Evolutionary conservation across 2,113 vertebrate species (phyloP).

Genomic region (Callospermophilus lateralis): DNA sequence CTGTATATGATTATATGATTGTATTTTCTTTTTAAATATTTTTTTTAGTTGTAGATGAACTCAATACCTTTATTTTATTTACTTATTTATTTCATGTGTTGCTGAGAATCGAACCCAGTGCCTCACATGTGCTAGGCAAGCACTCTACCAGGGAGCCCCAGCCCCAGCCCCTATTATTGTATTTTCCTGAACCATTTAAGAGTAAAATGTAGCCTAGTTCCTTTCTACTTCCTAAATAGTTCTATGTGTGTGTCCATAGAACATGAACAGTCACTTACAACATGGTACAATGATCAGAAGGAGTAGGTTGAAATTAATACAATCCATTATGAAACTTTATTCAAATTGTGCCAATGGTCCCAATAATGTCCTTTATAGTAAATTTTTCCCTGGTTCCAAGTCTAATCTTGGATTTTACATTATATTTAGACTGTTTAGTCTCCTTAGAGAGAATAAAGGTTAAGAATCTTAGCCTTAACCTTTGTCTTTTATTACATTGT

Average conservation of each 20-base stretch:
- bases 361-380: neutral
- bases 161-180: neutral
- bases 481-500: neutral
- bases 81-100: too few relatives aligned
- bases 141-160: too few relatives aligned
- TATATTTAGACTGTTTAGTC: neutral
- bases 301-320: neutral
- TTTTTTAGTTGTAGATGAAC: too few relatives aligned
- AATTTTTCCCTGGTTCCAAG: neutral
- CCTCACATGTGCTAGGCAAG: too few relatives aligned
- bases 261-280: neutral
- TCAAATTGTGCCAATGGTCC: neutral
- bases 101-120: too few relatives aligned
- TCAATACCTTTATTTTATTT: too few relatives aligned
- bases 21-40: neutral
- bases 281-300: neutral
- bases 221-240: neutral
- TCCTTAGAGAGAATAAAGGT: neutral
- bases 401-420: neutral
- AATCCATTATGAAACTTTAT: neutral
- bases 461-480: neutral
- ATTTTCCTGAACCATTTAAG: slow-evolving; percentile 11
- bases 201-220: neutral
- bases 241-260: neutral
- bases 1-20: neutral